phyloP scores from a whole-genome alignment of 2,113 vertebrate species.

The Setophaga coronata region DNA sequence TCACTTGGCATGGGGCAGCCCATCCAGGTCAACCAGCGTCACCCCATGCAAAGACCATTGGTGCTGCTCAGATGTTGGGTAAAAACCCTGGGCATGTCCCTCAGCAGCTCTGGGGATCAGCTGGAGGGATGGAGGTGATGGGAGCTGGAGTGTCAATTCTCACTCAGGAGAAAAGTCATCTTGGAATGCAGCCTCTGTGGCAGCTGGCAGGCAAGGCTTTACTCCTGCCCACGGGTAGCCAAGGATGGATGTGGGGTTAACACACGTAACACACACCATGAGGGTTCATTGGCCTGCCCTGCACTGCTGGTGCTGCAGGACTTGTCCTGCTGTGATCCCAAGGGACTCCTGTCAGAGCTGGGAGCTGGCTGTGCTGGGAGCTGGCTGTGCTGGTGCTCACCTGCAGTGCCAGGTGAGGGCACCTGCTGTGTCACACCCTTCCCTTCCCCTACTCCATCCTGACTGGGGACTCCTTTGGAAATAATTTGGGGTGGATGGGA shows the following conservation, averaged over 20 bases:
- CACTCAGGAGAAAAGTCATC: neutral
- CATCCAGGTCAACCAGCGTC: neutral
- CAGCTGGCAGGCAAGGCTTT: neutral
- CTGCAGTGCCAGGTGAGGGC: neutral
- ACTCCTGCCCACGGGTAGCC: neutral
- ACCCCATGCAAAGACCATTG: neutral
- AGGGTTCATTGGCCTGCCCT: neutral
- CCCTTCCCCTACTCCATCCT: neutral
- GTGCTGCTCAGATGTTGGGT: neutral
- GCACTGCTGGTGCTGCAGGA: neutral
- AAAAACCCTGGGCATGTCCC: fast-evolving
- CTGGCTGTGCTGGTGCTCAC: fast-evolving
- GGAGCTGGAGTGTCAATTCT: neutral
- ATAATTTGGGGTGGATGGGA: neutral
- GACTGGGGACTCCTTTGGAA: neutral
- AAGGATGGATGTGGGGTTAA: neutral
- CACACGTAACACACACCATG: fast-evolving
- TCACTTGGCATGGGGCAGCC: neutral
- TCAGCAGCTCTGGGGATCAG: neutral
- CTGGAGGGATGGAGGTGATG: neutral
- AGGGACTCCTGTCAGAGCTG: neutral
- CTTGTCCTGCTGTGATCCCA: neutral
- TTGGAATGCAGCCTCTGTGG: neutral
- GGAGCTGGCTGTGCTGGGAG: fast-evolving
- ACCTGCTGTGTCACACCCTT: neutral